phyloP scores from a whole-genome alignment of 1,140 invertebrate species.

The Oncopeltus fasciatus region DNA sequence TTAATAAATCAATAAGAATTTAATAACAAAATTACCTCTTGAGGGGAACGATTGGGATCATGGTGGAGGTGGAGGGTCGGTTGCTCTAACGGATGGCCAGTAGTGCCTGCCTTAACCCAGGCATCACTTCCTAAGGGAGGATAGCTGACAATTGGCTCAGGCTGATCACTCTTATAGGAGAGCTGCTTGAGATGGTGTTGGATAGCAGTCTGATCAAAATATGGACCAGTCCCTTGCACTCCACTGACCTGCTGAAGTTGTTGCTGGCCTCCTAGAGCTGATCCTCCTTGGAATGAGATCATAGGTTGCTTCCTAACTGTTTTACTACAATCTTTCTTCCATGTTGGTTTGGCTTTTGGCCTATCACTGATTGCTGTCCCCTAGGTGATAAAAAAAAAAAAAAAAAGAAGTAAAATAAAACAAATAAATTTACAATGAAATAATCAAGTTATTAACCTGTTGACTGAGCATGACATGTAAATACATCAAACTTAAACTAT shows the following conservation, averaged over 20 bases:
- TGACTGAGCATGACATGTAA: no score
- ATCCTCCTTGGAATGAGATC: constrained; percentile 16
- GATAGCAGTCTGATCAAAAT: constrained; percentile 10
- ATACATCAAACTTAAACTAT: no score
- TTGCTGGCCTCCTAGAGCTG: constrained; percentile 17
- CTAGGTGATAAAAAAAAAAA: constrained; percentile 29
- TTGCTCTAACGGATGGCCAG: background rate
- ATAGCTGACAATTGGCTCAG: background rate
- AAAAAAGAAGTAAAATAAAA: no score
- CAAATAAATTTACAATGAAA: no score
- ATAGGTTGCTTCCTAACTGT: constrained; percentile 29
- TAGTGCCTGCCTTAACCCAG: background rate
- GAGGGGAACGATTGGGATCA: background rate
- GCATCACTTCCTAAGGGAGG: background rate
- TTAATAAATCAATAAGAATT: background rate
- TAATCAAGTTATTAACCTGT: no score
- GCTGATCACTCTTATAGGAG: constrained; percentile 20
- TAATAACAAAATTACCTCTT: background rate
- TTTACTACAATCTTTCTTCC: constrained; percentile 58
- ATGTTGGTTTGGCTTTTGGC: constrained; percentile 61
- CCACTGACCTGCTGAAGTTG: no score
- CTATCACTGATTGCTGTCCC: constrained; percentile 63
- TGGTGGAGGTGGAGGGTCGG: background rate
- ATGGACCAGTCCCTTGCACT: constrained; percentile 13
- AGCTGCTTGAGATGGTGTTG: constrained; percentile 19